These are phyloP conservation scores for Gallinago solitaria DNA, from an alignment of 2,797 vertebrate genomes.

Conservation along the genomic window DNA sequence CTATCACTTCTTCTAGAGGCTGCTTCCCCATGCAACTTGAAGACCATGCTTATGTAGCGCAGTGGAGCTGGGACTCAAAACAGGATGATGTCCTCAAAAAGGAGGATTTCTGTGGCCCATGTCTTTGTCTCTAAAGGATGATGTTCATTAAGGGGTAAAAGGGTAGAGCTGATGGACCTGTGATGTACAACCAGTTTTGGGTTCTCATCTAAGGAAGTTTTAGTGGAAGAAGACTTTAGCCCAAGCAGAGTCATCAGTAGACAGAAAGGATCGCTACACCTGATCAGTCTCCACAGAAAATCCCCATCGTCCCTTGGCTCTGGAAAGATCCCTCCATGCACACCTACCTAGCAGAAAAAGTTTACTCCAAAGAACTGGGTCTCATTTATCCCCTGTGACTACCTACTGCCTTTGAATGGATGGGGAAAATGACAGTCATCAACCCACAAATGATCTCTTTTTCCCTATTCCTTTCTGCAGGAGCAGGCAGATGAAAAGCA, in stretches of 20 bases:
- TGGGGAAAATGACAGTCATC: neutral
- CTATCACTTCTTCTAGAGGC: neutral
- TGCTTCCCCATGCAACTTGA: neutral
- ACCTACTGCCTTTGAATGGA: neutral
- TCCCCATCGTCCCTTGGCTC: neutral
- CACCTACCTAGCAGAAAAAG: neutral
- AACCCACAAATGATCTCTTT: neutral
- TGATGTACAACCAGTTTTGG: neutral
- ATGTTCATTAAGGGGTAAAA: neutral
- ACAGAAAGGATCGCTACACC: neutral
- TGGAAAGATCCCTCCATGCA: neutral
- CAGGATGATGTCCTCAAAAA: neutral
- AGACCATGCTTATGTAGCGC: fast-evolving
- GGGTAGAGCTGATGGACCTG: neutral
- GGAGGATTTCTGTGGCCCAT: fast-evolving
- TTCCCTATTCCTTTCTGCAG: neutral
- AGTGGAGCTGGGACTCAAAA: neutral
- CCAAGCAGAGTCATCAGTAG: neutral
- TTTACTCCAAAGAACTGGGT: neutral
- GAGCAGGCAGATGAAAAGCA: neutral
- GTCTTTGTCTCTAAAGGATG: neutral
- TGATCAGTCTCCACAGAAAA: neutral
- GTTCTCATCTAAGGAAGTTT: neutral
- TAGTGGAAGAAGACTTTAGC: neutral
- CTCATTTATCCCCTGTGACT: neutral